Conservation (phyloP, 2,888 invertebrate genomes). For the Perizoma flavofasciatum region DNA sequence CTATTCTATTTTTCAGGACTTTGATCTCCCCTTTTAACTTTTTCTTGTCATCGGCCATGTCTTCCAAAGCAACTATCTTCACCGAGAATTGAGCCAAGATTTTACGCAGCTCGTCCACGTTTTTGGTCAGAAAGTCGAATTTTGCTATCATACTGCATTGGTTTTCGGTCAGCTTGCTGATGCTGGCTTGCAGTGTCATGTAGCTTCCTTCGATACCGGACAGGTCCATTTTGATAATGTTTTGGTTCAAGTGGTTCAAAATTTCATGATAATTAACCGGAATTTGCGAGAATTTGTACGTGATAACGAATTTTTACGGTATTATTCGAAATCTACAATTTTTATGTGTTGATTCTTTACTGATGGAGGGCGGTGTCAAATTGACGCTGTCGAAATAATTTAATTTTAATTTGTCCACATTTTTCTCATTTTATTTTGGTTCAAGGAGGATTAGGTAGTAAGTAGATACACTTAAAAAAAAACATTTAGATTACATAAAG, state of each 20-base stretch:
- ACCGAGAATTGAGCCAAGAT: slow-evolving; percentile 55
- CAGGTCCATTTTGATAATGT: slow-evolving; percentile 23
- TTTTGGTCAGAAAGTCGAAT: slow-evolving; percentile 60
- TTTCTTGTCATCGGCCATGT: slow-evolving; percentile 52
- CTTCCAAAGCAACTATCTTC: slow-evolving; percentile 60
- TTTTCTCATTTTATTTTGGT: neutral
- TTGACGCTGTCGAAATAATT: slow-evolving; percentile 6
- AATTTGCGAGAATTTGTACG: slow-evolving; percentile 6
- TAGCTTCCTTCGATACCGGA: slow-evolving; percentile 17
- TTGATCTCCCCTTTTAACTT: slow-evolving; percentile 60
- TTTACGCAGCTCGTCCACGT: slow-evolving; percentile 61
- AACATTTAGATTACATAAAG: no score
- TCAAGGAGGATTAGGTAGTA: neutral
- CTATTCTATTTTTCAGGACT: slow-evolving; percentile 60
- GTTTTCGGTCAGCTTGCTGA: slow-evolving; percentile 58
- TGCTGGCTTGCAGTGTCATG: slow-evolving; percentile 52
- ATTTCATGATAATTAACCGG: slow-evolving; percentile 25
- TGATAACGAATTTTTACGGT: slow-evolving; percentile 5
- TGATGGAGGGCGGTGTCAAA: slow-evolving; percentile 15
- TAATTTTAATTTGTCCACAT: neutral
- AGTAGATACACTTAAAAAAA: no score
- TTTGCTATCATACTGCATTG: slow-evolving; percentile 58
- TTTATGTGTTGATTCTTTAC: slow-evolving; percentile 15
- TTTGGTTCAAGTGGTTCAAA: slow-evolving; percentile 11
- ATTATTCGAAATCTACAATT: slow-evolving; percentile 6